phyloP scores from a whole-genome alignment of 2,888 invertebrate genomes.

The Archaeoteleia sp. region DNA sequence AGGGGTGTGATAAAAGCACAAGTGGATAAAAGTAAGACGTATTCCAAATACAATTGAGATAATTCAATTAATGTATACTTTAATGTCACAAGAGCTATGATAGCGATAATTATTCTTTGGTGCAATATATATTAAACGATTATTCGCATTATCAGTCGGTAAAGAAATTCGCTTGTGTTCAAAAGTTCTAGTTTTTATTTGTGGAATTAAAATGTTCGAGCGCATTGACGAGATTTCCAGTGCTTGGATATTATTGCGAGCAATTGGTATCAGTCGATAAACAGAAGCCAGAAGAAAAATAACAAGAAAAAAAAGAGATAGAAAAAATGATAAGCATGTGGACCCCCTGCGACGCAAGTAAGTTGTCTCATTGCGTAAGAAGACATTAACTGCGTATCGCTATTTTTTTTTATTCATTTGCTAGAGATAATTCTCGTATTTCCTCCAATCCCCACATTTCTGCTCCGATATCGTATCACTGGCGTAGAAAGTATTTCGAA shows the following conservation, averaged over 20 bases:
- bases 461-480: slow-evolving; percentile 33
- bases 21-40: slow-evolving; percentile 7
- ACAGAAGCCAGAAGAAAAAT: neutral
- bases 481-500: slow-evolving; percentile 9
- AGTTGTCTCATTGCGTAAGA: slow-evolving; percentile 65
- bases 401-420: slow-evolving; percentile 40
- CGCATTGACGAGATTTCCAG: too few species aligned
- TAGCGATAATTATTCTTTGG: slow-evolving; percentile 22
- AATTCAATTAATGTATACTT: slow-evolving; percentile 40
- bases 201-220: too few species aligned
- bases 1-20: slow-evolving; percentile 5
- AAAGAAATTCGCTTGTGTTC: neutral
- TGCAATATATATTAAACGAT: neutral
- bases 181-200: too few species aligned
- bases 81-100: slow-evolving; percentile 21
- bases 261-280: slow-evolving; percentile 18
- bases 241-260: too few species aligned
- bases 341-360: slow-evolving; percentile 67
- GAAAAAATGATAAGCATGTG: slow-evolving; percentile 34
- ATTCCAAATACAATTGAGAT: slow-evolving; percentile 41
- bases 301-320: slow-evolving; percentile 10
- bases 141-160: slow-evolving; percentile 22
- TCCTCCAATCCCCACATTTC: slow-evolving; percentile 33
- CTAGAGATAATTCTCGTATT: slow-evolving; percentile 27
- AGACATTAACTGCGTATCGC: slow-evolving; percentile 58